Evolutionary conservation across 2,113 vertebrate genomes (phyloP).

Genomic region (Dascyllus trimaculatus): DNA sequence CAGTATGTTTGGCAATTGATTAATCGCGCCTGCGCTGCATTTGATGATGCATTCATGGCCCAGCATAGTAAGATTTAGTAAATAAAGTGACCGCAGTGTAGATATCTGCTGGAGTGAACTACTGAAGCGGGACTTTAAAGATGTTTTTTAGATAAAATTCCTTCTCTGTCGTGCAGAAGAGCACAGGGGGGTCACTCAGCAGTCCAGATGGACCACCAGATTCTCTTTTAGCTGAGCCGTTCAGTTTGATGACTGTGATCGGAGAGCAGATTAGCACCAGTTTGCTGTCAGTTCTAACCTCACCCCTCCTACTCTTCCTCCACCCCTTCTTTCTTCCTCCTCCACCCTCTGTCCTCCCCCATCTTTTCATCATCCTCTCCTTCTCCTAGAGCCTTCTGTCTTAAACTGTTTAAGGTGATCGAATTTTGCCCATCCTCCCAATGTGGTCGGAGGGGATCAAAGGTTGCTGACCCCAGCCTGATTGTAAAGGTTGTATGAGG

Average conservation of each 20-base stretch:
- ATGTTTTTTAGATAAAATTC: constrained; percentile 22
- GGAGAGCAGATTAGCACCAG: constrained; percentile 77
- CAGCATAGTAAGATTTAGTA: neutral
- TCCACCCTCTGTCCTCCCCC: constrained; percentile 44
- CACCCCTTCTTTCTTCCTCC: constrained; percentile 41
- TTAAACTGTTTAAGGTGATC: constrained; percentile 85
- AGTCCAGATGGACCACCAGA: constrained; percentile 72
- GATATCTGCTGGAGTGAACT: constrained; percentile 1
- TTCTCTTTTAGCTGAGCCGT: constrained; percentile 60
- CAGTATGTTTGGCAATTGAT: neutral
- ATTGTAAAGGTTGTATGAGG: constrained; percentile 70
- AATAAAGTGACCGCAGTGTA: neutral
- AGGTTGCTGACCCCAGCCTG: constrained; percentile 79
- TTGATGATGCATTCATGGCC: neutral
- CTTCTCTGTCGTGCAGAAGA: constrained; percentile 23
- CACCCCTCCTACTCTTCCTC: constrained; percentile 40
- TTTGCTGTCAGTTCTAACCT: constrained; percentile 66
- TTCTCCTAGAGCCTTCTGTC: constrained; percentile 71
- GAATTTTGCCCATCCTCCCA: constrained; percentile 79
- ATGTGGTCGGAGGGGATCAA: constrained; percentile 74
- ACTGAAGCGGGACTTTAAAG: constrained; percentile 22
- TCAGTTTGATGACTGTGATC: constrained; percentile 75
- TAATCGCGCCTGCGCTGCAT: neutral
- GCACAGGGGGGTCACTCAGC: constrained; percentile 3
- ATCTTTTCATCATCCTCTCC: constrained; percentile 60